Evolutionary conservation across 1,140 invertebrate genomes (phyloP), one percentile per base, ranked within the genome.

Genomic region (Lysiphlebus fabarum): DNA sequence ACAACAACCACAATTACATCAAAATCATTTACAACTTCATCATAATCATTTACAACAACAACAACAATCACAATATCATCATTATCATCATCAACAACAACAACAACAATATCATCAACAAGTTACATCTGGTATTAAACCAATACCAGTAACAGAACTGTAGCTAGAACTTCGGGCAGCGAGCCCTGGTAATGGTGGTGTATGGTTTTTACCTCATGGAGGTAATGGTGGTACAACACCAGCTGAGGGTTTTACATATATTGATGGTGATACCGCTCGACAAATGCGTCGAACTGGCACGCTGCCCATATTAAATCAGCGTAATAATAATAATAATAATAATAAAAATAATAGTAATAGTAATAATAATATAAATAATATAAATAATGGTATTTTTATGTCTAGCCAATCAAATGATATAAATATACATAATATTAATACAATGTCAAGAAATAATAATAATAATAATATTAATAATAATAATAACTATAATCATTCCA

Each of bases 81-180:
- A 82, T 56, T 81, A 82, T 51, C 80, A 83, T 63, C 83, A 84
- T 77, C 80, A 64, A 42, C 82, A 70, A 72, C 82, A 82, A 65
- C 79, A 77, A 71, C 79, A 69, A 76, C 82, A 65, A 71, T 83
- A 70, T 73, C 83, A 76, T 67, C 82, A 67, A 49, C 78, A 72
- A 70, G 79, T 84, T 69, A 81, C 82, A 75, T 64, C 72, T 69
- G 82, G 84, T 72, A 78, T 85, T 12, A 83, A 90, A 72, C 87
- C 89, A 5, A 91, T 92, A 68, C 91, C 91, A 44, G 90, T 93
- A 62, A 93, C 91, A 79, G 91, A 93, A 78, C 90, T 94, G 87
- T 94, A 92, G 90, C 90, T 91, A 91, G 89, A 91, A 84, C 86
- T 90, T 81, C 87, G 87, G 84, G 85, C 87, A 79, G 85, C 87